Conservation (phyloP, 2,888 invertebrate species). For the Troides helena region DNA sequence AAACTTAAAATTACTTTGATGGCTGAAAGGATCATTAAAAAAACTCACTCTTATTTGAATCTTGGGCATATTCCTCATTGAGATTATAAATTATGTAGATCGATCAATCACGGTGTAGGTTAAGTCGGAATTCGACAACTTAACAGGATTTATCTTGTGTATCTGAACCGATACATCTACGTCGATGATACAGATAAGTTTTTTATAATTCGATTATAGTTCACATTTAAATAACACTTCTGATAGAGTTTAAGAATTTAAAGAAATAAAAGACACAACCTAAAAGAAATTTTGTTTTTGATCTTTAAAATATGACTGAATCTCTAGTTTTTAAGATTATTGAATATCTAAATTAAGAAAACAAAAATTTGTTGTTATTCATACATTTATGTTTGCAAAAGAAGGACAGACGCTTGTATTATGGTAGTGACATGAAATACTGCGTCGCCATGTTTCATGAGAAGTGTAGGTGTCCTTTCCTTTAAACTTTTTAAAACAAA, state of each 20-base stretch:
- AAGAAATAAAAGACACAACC: no score
- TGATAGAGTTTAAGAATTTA: not conserved
- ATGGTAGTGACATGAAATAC: not conserved
- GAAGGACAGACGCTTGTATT: not conserved
- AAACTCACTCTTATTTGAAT: no score
- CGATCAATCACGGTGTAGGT: slow-evolving; percentile 19
- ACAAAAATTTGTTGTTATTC: no score
- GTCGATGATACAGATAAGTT: slow-evolving; percentile 19
- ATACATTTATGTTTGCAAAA: not conserved
- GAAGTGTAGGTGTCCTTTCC: not conserved
- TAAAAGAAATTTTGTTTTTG: no score
- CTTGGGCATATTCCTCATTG: not conserved
- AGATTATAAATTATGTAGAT: not conserved
- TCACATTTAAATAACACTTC: slow-evolving; percentile 19
- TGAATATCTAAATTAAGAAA: no score
- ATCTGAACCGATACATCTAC: slow-evolving; percentile 22
- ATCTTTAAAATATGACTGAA: no score
- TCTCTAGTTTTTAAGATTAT: no score
- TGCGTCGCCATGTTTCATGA: not conserved
- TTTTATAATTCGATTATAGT: slow-evolving; percentile 10
- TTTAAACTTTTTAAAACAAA: not conserved
- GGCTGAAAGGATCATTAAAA: no score
- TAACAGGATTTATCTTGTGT: slow-evolving; percentile 34
- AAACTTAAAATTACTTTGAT: no score
- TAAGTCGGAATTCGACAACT: slow-evolving; percentile 25